Percentiles rank a stretch among this genome's conserved stretches.
These are phyloP conservation scores for Pseudochaenichthys georgianus DNA, from an alignment of 2,797 vertebrate genomes.

Conservation along the genomic window DNA sequence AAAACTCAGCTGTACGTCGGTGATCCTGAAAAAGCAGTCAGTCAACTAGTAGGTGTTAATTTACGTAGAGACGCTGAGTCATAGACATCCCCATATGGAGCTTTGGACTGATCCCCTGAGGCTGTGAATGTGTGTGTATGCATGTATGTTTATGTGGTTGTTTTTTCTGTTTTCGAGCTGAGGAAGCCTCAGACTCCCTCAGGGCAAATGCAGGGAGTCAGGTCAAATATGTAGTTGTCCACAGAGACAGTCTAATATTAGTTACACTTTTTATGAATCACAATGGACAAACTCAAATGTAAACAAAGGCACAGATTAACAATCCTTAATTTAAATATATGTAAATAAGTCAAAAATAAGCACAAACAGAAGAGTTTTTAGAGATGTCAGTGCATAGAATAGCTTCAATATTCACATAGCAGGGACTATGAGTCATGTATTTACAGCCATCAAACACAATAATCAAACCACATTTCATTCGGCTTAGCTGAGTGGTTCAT, in stretches of 20 bases:
- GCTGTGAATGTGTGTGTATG: background rate
- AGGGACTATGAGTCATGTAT: slow-evolving; percentile 15
- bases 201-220: slow-evolving; percentile 49
- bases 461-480: slow-evolving; percentile 9
- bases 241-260: slow-evolving; percentile 25
- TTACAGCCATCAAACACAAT: slow-evolving; percentile 12
- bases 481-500: background rate
- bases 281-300: background rate
- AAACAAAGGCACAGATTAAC: background rate
- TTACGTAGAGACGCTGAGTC: slow-evolving; percentile 69
- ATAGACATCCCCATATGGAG: slow-evolving; percentile 45
- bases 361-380: background rate
- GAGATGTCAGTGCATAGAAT: slow-evolving; percentile 2
- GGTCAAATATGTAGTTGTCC: slow-evolving; percentile 55
- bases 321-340: background rate
- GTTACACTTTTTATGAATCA: slow-evolving; percentile 10
- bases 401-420: slow-evolving; percentile 7
- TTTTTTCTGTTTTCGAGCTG: slow-evolving; percentile 40
- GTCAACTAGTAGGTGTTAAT: slow-evolving; percentile 63
- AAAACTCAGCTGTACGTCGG: slow-evolving; percentile 36
- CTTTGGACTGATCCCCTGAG: slow-evolving; percentile 42
- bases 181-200: slow-evolving; percentile 34
- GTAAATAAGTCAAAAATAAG: background rate
- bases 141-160: slow-evolving; percentile 1
- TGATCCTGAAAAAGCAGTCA: slow-evolving; percentile 51